Evolutionary conservation across 2,888 invertebrate species (phyloP), one percentile per base, ranked within the genome.

Genomic region (Drosophila pegasa): DNA sequence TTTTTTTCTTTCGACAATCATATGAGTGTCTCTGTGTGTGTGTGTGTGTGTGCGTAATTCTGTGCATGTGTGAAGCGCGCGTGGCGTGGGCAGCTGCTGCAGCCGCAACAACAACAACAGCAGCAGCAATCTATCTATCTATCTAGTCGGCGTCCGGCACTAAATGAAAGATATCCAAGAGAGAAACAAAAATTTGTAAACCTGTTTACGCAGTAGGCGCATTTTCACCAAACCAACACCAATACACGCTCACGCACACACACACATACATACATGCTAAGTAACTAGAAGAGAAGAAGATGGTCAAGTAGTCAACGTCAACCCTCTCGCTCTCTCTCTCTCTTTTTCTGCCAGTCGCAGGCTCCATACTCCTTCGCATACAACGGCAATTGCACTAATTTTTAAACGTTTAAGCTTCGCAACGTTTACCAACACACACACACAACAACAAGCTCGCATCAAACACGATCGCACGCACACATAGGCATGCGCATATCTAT

Each of bases 81-180:
- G 75, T 74, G 76, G 78, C 74, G 76, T 77, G 78, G 76, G 78
- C 63, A 78, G 76, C 75, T 71, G 67, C 76, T 71, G 67, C 76
- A 68, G 48, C 45, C 56, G 22, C 41, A 60, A 48, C 45, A 73
- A 45, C 45, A 60, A 56, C 57, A 61, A 52, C 59, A 57, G 54
- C n/a, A n/a, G n/a, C 22, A 57, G 58, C 22, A 57, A 69, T n/a
- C n/a, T n/a, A n/a, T n/a, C n/a, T n/a, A n/a, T n/a, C n/a, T n/a
- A n/a, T 60, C 41, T 60, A 57, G 67, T 62, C 59, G 69, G 73
- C 74, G 74, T 75, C 61, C 75, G 71, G 78, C 65, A 75, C 40
- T 71, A 70, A 70, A 70, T 66, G 66, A 71, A 78, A 78, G 27
- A 66, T 66, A 74, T 69, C 41, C 60, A 51, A 59, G 58, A 59